These are phyloP conservation scores for Buceros bicornis DNA, from an alignment of 2,797 vertebrate species.

Conservation along the genomic window DNA sequence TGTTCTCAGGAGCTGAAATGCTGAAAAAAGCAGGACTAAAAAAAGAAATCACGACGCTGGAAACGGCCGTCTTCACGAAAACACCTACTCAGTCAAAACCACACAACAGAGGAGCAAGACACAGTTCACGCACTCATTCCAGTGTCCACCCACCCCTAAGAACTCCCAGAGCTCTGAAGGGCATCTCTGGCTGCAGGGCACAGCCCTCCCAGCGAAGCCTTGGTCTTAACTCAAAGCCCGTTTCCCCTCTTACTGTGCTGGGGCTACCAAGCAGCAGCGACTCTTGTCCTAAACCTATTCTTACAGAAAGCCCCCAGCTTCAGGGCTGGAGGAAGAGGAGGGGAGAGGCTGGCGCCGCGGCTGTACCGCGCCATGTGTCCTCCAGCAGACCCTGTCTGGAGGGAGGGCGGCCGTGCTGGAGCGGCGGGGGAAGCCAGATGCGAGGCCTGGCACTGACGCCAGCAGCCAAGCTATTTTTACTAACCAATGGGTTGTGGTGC, in stretches of 20 bases:
- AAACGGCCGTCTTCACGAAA: not conserved
- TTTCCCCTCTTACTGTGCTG: rapidly evolving
- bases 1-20: not conserved
- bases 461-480: slow-evolving; percentile 72
- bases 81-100: slow-evolving; percentile 33
- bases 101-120: not conserved
- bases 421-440: slow-evolving; percentile 60
- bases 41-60: slow-evolving; percentile 50
- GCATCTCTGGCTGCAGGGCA: not conserved
- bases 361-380: not conserved
- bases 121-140: not conserved
- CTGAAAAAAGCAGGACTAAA: slow-evolving; percentile 45
- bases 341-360: not conserved
- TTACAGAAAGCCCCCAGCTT: not conserved
- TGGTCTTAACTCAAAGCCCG: rapidly evolving
- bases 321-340: not conserved
- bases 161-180: not conserved
- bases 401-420: not conserved
- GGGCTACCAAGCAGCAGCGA: not conserved
- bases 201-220: rapidly evolving
- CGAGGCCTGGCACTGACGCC: slow-evolving; percentile 61
- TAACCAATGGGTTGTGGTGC: slow-evolving; percentile 10
- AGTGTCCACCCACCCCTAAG: not conserved
- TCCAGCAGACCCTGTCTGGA: slow-evolving; percentile 45
- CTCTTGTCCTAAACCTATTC: rapidly evolving